These are phyloP conservation scores for Autographa gamma DNA, from an alignment of 2,888 invertebrate species.

Conservation along the genomic window DNA sequence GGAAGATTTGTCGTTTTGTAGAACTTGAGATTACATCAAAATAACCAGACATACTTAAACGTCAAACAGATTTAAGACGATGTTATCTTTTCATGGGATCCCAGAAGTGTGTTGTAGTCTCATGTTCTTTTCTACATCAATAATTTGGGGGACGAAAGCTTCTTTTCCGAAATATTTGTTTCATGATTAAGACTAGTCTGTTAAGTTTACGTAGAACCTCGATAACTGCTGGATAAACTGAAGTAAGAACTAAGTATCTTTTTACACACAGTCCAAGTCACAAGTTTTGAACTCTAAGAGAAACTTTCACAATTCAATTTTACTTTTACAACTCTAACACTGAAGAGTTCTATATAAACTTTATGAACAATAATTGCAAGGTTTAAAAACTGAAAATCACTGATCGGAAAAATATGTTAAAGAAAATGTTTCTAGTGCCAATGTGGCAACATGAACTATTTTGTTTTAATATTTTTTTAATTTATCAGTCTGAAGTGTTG, in stretches of 20 bases:
- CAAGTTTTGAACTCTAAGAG: background rate
- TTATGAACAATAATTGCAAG: background rate
- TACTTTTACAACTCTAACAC: constrained; percentile 4
- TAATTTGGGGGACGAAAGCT: too few species aligned
- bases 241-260: constrained; percentile 4
- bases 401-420: background rate
- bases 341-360: background rate
- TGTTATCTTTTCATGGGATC: too few species aligned
- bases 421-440: too few species aligned
- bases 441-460: too few species aligned
- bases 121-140: too few species aligned
- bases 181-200: background rate
- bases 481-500: too few species aligned
- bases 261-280: constrained; percentile 1
- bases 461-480: too few species aligned
- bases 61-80: too few species aligned
- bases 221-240: background rate
- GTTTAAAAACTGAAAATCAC: background rate
- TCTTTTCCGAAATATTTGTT: background rate
- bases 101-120: too few species aligned
- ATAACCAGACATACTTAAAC: too few species aligned
- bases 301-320: constrained; percentile 1
- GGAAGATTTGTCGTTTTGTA: background rate
- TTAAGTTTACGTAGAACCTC: background rate
- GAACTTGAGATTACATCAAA: too few species aligned